Evolutionary conservation across 2,797 vertebrate genomes (phyloP), one percentile per base, ranked within the genome.

Genomic region (Myotis planiceps): DNA sequence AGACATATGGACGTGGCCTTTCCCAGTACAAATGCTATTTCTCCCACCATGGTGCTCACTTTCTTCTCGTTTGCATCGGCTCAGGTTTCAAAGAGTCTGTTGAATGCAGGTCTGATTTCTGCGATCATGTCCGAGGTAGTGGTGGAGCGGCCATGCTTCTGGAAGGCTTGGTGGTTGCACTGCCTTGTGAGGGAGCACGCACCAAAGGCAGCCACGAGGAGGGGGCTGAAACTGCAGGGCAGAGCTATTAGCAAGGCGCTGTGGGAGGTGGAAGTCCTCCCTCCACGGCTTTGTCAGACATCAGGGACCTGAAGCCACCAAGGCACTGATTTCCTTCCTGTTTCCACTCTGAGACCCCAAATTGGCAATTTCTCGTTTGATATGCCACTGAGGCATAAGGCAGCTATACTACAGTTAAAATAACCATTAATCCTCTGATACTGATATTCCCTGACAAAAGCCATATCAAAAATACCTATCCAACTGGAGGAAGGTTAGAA

Each of bases 101-200:
- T 99, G 98, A 99, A 99, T 92, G 99, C 99, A 0, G 99, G 97
- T 84, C 99, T 99, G 7, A 99, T 98, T 98, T 99, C 99, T 78
- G 99, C 98, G 97, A 99, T 99, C 99, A 99, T 99, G 98, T 99
- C 99, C 0, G 99, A 98, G 85, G 99, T 99, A 93, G 99, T 99
- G 98, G 99, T 99, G 95, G 99, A 99, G 42, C 99, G 99, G 97
- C 99, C 99, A 0, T 99, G 98, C 96, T 98, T 99, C 97, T 99
- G 99, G 97, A 99, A 99, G 90, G 99, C 99, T 97, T 99, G 99
- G 91, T 96, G 99, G 99, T 99, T 99, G 94, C 99, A 99, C 97
- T 99, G 99, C 94, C 99, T 98, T 0, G 99, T 99, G 1, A 99
- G 99, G 3, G 99, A 98, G 69, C 99, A 99, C 9, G 99, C 99